Percentiles rank a stretch among this genome's conserved stretches.
phyloP scores from a whole-genome alignment of 2,797 vertebrate species.

The Chiloscyllium punctatum region DNA sequence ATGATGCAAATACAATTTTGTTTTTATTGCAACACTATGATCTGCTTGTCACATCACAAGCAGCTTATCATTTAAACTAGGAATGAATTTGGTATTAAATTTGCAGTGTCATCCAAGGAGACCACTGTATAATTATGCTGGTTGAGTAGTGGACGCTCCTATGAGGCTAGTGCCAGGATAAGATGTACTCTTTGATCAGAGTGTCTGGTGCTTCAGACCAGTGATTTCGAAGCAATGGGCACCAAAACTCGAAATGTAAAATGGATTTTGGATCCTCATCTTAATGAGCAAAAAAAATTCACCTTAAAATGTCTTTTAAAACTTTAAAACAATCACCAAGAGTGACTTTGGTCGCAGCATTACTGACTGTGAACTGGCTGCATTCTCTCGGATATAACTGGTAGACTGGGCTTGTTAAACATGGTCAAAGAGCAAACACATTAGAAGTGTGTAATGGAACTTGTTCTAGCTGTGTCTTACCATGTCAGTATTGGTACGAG shows the following conservation, averaged over 20 bases:
- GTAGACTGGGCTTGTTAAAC: not conserved
- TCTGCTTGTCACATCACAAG: not conserved
- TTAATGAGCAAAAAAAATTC: not conserved
- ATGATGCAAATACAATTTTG: not conserved
- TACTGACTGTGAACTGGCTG: not conserved
- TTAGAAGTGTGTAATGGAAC: not conserved
- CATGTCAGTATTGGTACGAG: too few species aligned
- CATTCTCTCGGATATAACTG: not conserved
- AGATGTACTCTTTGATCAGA: not conserved
- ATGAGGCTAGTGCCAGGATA: not conserved
- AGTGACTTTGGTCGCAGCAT: not conserved
- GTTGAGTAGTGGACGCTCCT: not conserved
- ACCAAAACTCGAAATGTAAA: not conserved
- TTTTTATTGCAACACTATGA: conserved; percentile 12
- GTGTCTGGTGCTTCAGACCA: not conserved
- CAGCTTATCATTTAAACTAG: not conserved
- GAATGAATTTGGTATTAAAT: conserved; percentile 9
- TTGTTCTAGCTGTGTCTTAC: not conserved
- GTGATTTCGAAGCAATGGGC: not conserved
- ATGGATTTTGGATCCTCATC: not conserved
- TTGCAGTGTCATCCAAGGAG: not conserved
- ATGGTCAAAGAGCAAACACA: not conserved
- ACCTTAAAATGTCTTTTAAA: not conserved
- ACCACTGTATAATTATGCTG: not conserved
- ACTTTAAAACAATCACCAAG: not conserved